A percentile compares a stretch with the other conserved stretches of the same genome.
Evolutionary conservation across 2,113 vertebrate genomes (phyloP).

Genomic region (Neotoma lepida): DNA sequence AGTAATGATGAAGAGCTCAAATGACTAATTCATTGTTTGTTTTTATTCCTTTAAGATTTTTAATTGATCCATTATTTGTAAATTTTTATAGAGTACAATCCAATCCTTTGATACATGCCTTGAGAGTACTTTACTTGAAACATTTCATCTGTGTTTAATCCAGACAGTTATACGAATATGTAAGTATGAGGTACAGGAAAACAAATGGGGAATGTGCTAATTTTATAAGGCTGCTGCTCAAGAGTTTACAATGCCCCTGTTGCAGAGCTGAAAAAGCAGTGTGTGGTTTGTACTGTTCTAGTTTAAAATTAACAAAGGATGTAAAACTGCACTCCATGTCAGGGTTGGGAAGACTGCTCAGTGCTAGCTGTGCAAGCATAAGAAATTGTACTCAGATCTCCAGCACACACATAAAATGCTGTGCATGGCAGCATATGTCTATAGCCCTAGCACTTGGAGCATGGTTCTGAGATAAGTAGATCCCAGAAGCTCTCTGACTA

Average conservation of each 20-base stretch:
- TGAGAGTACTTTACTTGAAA: neutral
- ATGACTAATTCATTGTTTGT: neutral
- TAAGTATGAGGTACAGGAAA: neutral
- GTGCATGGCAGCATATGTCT: neutral
- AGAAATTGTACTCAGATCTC: neutral
- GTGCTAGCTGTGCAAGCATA: neutral
- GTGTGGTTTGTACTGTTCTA: neutral
- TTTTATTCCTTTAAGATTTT: neutral
- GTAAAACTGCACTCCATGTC: neutral
- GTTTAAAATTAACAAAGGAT: slow-evolving; percentile 25
- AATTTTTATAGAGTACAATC: neutral
- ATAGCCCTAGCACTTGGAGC: neutral
- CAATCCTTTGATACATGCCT: neutral
- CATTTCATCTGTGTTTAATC: neutral
- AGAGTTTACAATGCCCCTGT: neutral
- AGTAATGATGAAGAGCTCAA: neutral
- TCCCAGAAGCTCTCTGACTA: neutral
- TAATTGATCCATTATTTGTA: neutral
- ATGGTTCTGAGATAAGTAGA: too few relatives aligned
- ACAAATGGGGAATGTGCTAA: neutral
- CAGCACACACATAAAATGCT: neutral
- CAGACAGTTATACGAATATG: neutral
- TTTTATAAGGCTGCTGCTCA: neutral
- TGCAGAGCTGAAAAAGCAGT: neutral
- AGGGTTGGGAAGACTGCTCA: neutral